Conservation (phyloP, 2,888 invertebrate genomes). For the Camponotus fellah region DNA sequence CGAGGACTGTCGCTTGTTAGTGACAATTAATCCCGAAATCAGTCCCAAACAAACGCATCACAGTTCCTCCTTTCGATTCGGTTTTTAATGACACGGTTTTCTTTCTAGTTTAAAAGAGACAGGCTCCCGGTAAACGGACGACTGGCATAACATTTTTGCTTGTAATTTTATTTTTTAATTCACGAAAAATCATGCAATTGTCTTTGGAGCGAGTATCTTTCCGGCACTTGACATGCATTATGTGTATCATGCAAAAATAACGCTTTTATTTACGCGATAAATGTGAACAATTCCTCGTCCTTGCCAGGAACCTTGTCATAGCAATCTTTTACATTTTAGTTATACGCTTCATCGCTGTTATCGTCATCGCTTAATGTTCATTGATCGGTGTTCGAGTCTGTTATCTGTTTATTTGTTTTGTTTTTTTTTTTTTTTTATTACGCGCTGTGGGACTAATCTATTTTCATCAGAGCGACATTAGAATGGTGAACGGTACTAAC, state of each 20-base stretch:
- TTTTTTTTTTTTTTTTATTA: slow-evolving; percentile 46
- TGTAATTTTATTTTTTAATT: slow-evolving; percentile 21
- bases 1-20: slow-evolving; percentile 68
- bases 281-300: slow-evolving; percentile 22
- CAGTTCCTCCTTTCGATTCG: slow-evolving; percentile 64
- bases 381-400: slow-evolving; percentile 65
- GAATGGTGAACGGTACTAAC: slow-evolving; percentile 64
- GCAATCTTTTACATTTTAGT: slow-evolving; percentile 67
- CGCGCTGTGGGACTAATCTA: slow-evolving; percentile 66
- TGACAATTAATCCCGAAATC: slow-evolving; percentile 60
- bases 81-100: slow-evolving; percentile 64
- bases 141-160: slow-evolving; percentile 35
- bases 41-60: slow-evolving; percentile 65
- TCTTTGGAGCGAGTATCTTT: background rate
- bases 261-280: slow-evolving; percentile 23
- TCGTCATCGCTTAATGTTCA: slow-evolving; percentile 73
- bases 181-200: background rate
- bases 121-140: slow-evolving; percentile 63
- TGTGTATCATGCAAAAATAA: background rate
- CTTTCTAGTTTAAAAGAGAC: slow-evolving; percentile 52
- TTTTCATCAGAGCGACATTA: slow-evolving; percentile 59
- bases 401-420: slow-evolving; percentile 28
- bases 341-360: slow-evolving; percentile 71
- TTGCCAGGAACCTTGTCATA: slow-evolving; percentile 61
- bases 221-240: background rate